A percentile compares a stretch with the other conserved stretches of the same genome.
Evolutionary conservation across 2,888 invertebrate species (phyloP).

Genomic region (Punctoribates punctum): DNA sequence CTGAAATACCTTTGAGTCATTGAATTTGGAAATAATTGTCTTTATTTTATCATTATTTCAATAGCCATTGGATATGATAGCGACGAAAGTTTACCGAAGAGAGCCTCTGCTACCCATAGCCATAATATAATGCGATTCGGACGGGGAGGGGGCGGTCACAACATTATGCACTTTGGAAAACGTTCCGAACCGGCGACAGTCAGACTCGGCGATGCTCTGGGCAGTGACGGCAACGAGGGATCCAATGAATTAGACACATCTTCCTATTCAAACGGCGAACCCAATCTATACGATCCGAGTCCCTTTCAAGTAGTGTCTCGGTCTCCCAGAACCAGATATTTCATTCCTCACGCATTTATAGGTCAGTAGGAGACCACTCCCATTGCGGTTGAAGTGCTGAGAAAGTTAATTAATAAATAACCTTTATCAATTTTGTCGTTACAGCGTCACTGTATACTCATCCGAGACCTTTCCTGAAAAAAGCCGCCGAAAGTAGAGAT

Average conservation of each 20-base stretch:
- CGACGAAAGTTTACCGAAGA: slow-evolving; percentile 31
- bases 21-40: neutral
- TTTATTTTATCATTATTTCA: neutral
- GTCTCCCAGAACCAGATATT: slow-evolving; percentile 15
- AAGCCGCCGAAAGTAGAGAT: slow-evolving; percentile 41
- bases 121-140: slow-evolving; percentile 45
- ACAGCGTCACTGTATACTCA: slow-evolving; percentile 7
- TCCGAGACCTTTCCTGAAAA: slow-evolving; percentile 34
- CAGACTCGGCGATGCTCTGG: neutral
- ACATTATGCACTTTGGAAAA: slow-evolving; percentile 45
- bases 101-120: slow-evolving; percentile 20
- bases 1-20: neutral
- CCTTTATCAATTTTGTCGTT: neutral
- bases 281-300: neutral
- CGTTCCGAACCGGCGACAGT: neutral
- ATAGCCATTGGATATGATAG: neutral
- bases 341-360: slow-evolving; percentile 22
- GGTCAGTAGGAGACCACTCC: too few species aligned
- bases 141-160: slow-evolving; percentile 43
- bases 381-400: too few species aligned
- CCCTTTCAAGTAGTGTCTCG: slow-evolving; percentile 7
- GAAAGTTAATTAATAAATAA: too few species aligned
- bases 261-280: neutral
- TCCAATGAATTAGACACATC: slow-evolving; percentile 10
- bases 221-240: neutral